Percentiles rank a stretch among this genome's conserved stretches.
Evolutionary conservation across 2,113 vertebrate genomes (phyloP).

Genomic region (Phaethornis superciliosus): DNA sequence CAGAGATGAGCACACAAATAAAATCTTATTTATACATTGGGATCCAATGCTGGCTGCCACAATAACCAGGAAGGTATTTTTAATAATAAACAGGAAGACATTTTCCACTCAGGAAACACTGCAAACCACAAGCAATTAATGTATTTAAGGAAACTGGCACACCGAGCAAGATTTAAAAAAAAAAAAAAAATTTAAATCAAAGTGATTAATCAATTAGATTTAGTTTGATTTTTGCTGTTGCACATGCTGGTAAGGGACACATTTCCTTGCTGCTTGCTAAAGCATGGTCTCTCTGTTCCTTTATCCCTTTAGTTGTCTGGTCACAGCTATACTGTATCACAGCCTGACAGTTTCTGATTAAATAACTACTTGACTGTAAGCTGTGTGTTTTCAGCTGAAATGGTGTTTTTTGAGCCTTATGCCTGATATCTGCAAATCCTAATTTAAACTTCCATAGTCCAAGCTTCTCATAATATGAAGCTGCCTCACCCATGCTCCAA

Average conservation of each 20-base stretch:
- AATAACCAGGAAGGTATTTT: background rate
- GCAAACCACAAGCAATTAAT: constrained; percentile 48
- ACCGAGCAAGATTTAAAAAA: background rate
- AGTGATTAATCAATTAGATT: background rate
- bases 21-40: background rate
- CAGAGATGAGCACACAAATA: background rate
- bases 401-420: background rate
- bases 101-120: background rate
- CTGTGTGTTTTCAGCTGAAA: background rate
- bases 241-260: background rate
- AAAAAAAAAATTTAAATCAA: background rate
- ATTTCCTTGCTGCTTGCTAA: background rate
- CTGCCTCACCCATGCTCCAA: background rate
- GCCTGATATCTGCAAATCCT: background rate
- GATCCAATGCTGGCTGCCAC: background rate
- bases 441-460: background rate
- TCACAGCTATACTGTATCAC: background rate
- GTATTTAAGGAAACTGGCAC: background rate
- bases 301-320: background rate
- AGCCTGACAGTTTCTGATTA: background rate
- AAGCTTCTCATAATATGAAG: background rate
- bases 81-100: background rate
- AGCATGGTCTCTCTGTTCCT: background rate
- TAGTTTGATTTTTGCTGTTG: background rate
- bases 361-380: background rate